Evolutionary conservation across 2,888 invertebrate genomes (phyloP).

Genomic region (Dysmachus trigonus): DNA sequence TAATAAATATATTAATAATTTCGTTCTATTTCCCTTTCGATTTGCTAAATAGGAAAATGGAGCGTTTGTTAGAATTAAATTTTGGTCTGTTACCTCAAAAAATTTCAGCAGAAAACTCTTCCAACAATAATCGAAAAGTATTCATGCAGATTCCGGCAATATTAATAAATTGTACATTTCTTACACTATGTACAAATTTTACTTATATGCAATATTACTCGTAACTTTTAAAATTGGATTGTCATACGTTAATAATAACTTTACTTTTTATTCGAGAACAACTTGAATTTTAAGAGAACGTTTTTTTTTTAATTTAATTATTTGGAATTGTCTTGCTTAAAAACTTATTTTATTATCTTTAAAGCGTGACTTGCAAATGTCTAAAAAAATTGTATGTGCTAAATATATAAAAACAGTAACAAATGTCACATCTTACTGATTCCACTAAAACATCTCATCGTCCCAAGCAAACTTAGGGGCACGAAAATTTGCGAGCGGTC

Average conservation of each 20-base stretch:
- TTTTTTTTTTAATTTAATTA: neutral
- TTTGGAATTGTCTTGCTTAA: neutral
- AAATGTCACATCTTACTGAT: neutral
- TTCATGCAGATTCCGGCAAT: conserved; percentile 16
- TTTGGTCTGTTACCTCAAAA: neutral
- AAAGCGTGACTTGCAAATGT: neutral
- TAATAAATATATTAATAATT: neutral
- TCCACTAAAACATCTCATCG: conserved; percentile 8
- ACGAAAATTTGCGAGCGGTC: conserved; percentile 46
- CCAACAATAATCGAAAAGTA: conserved; percentile 10
- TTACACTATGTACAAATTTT: conserved; percentile 34
- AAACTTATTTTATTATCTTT: neutral
- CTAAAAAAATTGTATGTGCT: neutral
- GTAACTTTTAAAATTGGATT: conserved; percentile 53
- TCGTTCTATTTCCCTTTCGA: neutral
- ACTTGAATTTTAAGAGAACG: conserved; percentile 13
- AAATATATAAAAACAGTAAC: neutral
- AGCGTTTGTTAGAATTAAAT: neutral
- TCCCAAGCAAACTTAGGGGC: conserved; percentile 48
- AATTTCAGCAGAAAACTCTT: neutral
- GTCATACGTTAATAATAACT: conserved; percentile 55
- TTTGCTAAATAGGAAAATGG: neutral
- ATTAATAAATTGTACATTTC: neutral
- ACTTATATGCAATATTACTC: conserved; percentile 8
- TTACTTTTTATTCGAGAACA: conserved; percentile 15